Conservation (phyloP, 1,140 invertebrate genomes). For the Drosophila subpulchrella region DNA sequence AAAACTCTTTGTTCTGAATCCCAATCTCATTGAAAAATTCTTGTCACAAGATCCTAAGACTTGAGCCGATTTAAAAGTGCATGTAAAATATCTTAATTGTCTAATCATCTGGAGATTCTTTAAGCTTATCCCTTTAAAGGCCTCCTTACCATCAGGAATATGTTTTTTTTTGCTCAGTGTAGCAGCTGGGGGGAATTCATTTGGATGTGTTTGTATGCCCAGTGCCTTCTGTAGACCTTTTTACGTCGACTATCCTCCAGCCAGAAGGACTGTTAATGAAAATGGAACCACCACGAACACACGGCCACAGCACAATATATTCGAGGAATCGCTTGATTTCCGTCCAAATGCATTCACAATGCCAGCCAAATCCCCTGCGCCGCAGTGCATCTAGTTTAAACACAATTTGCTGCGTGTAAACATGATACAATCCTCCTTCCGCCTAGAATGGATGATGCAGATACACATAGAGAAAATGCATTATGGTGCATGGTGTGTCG, state of each 20-base stretch:
- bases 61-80: no score
- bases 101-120: no score
- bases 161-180: background rate
- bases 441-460: background rate
- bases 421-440: background rate
- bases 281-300: background rate
- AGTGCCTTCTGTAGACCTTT: background rate
- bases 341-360: background rate
- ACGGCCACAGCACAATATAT: background rate
- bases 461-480: background rate
- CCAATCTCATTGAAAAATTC: no score
- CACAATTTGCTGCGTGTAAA: constrained; percentile 5
- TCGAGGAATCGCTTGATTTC: background rate
- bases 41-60: no score
- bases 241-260: background rate
- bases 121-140: no score
- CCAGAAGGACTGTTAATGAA: background rate
- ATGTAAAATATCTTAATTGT: no score
- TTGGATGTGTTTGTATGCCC: background rate
- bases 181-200: background rate
- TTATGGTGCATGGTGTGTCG: no score
- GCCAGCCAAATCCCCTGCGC: background rate
- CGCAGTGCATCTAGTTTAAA: constrained; percentile 8
- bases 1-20: no score
- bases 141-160: background rate